These are phyloP conservation scores for Mythimna albipuncta DNA, from an alignment of 2,888 invertebrate species.

Conservation along the genomic window DNA sequence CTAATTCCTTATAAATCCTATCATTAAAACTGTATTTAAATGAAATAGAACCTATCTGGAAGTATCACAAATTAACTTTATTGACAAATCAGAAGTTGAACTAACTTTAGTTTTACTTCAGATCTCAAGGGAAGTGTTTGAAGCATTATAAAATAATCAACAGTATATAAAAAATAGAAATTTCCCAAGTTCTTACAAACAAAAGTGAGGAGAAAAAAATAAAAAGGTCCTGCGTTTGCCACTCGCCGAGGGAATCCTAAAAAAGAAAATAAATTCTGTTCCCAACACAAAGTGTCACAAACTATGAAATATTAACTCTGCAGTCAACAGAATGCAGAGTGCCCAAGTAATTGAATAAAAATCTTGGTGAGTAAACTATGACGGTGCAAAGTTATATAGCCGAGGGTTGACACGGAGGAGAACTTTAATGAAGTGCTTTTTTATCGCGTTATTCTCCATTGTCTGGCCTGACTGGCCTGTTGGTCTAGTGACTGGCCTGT, in stretches of 20 bases:
- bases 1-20: no score
- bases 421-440: slow-evolving; percentile 20
- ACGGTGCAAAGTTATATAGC: slow-evolving; percentile 34
- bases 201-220: neutral
- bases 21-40: no score
- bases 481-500: no score
- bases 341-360: slow-evolving; percentile 69
- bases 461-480: no score
- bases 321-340: slow-evolving; percentile 67
- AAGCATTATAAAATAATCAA: no score
- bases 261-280: slow-evolving; percentile 47
- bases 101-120: no score
- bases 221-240: neutral
- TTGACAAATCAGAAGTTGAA: no score
- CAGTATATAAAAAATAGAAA: neutral
- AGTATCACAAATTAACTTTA: no score
- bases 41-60: no score
- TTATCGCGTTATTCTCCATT: no score
- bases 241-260: slow-evolving; percentile 17
- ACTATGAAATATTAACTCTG: slow-evolving; percentile 70
- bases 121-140: neutral
- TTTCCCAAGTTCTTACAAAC: neutral
- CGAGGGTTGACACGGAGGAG: slow-evolving; percentile 17
- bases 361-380: slow-evolving; percentile 63
- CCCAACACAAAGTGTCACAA: slow-evolving; percentile 64